These are phyloP conservation scores for Dasysyrphus tricinctus DNA, from an alignment of 2,888 invertebrate genomes.

Conservation along the genomic window DNA sequence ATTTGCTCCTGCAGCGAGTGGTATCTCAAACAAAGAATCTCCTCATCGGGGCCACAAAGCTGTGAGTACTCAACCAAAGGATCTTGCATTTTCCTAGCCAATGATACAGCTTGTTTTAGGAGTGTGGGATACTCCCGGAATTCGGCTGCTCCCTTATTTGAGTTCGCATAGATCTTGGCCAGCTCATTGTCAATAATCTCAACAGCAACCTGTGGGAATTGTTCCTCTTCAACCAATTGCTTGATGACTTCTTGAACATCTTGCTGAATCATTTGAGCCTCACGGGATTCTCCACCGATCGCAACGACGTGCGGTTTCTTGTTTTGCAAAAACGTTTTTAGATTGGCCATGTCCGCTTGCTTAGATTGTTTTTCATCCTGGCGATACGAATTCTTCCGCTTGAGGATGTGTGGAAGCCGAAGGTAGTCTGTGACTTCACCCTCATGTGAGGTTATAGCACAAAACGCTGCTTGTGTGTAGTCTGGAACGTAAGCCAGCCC, in stretches of 20 bases:
- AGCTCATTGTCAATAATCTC: conserved; percentile 97
- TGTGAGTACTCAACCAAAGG: conserved; percentile 98
- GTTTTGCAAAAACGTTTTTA: conserved; percentile 92
- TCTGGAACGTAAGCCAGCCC: conserved; percentile 95
- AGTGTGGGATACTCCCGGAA: conserved; percentile 96
- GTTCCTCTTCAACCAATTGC: conserved; percentile 91
- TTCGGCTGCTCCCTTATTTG: conserved; percentile 91
- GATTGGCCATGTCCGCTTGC: conserved; percentile 87
- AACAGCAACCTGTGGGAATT: conserved; percentile 93
- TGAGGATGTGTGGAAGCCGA: conserved; percentile 93
- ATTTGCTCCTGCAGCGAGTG: conserved; percentile 93
- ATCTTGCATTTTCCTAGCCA: conserved; percentile 96
- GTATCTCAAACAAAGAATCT: conserved; percentile 96
- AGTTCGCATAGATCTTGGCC: conserved; percentile 95
- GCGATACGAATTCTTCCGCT: conserved; percentile 90
- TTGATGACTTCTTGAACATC: conserved; percentile 90
- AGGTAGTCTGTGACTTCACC: conserved; percentile 97
- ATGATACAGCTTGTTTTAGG: conserved; percentile 95
- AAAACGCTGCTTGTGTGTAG: conserved; percentile 92
- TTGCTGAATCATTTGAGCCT: conserved; percentile 91
- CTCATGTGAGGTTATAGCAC: conserved; percentile 93
- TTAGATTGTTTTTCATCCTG: conserved; percentile 88
- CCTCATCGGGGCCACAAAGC: conserved; percentile 97
- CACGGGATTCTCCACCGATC: conserved; percentile 95
- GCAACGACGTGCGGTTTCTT: conserved; percentile 98